Evolutionary conservation across 2,113 vertebrate genomes (phyloP).

Genomic region (Polypterus bichir): DNA sequence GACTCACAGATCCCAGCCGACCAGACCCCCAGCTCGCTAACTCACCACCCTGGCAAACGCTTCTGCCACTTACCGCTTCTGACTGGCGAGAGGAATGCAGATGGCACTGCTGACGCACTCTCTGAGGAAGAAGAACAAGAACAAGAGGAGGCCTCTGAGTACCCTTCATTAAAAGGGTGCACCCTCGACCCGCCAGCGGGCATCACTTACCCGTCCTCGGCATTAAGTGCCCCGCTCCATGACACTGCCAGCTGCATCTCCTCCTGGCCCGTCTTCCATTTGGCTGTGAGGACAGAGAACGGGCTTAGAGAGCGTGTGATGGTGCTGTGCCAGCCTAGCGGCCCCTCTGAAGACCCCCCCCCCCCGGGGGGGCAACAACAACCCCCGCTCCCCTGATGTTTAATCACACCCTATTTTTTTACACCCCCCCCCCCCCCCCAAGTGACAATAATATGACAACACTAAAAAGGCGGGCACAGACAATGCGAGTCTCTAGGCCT

Average conservation of each 20-base stretch:
- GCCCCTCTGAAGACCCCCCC: too few species aligned
- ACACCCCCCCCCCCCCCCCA: too few species aligned
- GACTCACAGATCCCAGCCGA: background rate
- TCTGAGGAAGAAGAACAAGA: slow-evolving; percentile 40
- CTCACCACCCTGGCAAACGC: background rate
- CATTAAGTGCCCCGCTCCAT: slow-evolving; percentile 76
- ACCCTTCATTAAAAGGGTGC: background rate
- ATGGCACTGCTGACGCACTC: slow-evolving; percentile 77
- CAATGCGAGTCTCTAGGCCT: background rate
- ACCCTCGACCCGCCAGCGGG: background rate
- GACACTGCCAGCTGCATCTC: slow-evolving; percentile 85
- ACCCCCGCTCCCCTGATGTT: too few species aligned
- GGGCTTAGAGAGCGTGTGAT: too few species aligned
- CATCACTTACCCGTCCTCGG: slow-evolving; percentile 73
- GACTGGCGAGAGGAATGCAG: slow-evolving; percentile 87
- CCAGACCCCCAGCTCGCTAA: background rate
- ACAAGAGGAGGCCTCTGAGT: background rate
- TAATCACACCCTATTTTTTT: too few species aligned
- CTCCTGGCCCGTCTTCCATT: slow-evolving; percentile 81
- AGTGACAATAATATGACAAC: too few species aligned
- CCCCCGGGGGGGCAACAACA: too few species aligned
- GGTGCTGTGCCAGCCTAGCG: too few species aligned
- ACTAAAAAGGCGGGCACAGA: background rate
- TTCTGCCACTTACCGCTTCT: slow-evolving; percentile 73
- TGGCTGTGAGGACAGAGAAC: slow-evolving; percentile 51